These are phyloP conservation scores for Cyprinella venusta DNA, from an alignment of 2,797 vertebrate species.

Conservation along the genomic window DNA sequence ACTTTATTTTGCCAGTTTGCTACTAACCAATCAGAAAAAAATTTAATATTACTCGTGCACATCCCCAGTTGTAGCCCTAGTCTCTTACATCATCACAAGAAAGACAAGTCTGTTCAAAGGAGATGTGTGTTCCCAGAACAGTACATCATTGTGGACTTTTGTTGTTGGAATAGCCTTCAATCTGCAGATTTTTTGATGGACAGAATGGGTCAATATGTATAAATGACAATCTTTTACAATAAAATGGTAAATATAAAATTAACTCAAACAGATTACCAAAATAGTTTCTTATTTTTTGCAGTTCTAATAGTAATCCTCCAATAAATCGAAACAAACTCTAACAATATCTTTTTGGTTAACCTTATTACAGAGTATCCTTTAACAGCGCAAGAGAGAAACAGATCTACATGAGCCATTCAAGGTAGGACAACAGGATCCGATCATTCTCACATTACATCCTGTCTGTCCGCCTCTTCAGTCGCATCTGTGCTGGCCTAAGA, in stretches of 20 bases:
- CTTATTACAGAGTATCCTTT: background rate
- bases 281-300: background rate
- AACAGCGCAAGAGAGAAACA: background rate
- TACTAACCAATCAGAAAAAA: no score
- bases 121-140: background rate
- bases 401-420: slow-evolving; percentile 21
- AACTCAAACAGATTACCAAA: background rate
- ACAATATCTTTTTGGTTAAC: no score
- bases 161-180: background rate
- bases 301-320: background rate
- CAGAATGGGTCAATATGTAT: background rate
- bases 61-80: background rate
- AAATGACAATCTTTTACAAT: background rate
- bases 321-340: background rate
- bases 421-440: slow-evolving; percentile 11
- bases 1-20: background rate
- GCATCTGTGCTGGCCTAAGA: background rate
- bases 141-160: background rate
- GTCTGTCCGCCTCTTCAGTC: background rate
- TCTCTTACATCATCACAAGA: slow-evolving; percentile 10
- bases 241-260: background rate
- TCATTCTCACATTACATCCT: slow-evolving; percentile 37
- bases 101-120: background rate
- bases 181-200: background rate
- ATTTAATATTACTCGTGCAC: background rate